phyloP scores from a whole-genome alignment of 2,113 vertebrate species.

The Tragelaphus imberbis region DNA sequence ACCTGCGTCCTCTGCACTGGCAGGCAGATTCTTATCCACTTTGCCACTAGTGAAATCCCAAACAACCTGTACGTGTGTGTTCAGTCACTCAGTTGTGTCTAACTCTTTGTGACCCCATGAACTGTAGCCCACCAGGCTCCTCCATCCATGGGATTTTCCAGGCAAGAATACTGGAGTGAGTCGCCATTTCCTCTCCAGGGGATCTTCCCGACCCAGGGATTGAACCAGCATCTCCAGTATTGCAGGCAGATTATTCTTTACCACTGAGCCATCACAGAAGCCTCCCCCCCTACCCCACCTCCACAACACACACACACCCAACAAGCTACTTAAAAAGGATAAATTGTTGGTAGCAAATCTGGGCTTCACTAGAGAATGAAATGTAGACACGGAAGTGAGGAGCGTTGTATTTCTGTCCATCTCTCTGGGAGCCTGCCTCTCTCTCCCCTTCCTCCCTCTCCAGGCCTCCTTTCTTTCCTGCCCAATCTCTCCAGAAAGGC shows the following conservation, averaged over 20 bases:
- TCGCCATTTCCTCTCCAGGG: background rate
- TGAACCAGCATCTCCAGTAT: background rate
- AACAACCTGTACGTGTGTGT: background rate
- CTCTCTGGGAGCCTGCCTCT: background rate
- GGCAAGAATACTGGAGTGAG: background rate
- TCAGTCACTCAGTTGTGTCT: background rate
- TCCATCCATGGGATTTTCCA: background rate
- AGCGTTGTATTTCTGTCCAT: background rate
- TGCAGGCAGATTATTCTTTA: background rate
- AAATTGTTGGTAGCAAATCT: background rate
- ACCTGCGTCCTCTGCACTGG: background rate
- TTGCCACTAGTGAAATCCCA: background rate
- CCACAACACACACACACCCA: background rate
- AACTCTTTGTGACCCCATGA: background rate
- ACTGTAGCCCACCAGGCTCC: background rate
- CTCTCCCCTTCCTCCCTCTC: background rate
- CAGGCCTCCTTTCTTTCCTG: background rate
- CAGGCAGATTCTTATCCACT: background rate
- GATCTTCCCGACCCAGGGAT: background rate
- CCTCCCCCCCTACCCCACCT: fast-evolving
- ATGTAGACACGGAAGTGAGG: no score
- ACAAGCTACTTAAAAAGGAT: no score
- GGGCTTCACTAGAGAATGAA: background rate
- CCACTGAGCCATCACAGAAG: background rate
- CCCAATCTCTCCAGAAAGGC: no score